Conservation (phyloP, 2,113 vertebrate genomes). For the Nothocercus julius region DNA sequence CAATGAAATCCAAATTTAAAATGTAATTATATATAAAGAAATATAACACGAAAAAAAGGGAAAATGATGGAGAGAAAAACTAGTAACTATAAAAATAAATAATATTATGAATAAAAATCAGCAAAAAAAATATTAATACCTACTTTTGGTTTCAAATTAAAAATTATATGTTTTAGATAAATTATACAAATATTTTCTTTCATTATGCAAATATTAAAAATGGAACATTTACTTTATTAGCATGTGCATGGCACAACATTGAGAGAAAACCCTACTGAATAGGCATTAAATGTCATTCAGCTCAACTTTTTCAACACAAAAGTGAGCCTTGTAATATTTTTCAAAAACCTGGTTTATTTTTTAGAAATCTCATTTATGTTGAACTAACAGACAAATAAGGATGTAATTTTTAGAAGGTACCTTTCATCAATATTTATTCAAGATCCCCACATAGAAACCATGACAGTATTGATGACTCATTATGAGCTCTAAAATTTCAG, state of each 20-base stretch:
- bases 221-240: not conserved
- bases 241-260: not conserved
- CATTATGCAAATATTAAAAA: not conserved
- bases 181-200: not conserved
- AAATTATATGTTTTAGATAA: no score
- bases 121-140: not conserved
- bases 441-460: not conserved
- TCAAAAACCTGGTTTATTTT: not conserved
- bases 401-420: not conserved
- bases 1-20: not conserved
- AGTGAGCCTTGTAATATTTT: not conserved
- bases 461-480: not conserved
- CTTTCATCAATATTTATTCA: not conserved
- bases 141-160: not conserved
- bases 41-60: not conserved
- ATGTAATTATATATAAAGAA: not conserved
- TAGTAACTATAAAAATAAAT: no score
- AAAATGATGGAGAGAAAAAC: not conserved
- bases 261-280: not conserved
- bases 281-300: not conserved
- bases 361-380: not conserved
- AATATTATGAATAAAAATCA: not conserved
- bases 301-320: not conserved
- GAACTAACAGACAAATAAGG: not conserved
- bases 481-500: not conserved